Conservation (phyloP, 2,113 vertebrate genomes). For the Dromas ardeola region DNA sequence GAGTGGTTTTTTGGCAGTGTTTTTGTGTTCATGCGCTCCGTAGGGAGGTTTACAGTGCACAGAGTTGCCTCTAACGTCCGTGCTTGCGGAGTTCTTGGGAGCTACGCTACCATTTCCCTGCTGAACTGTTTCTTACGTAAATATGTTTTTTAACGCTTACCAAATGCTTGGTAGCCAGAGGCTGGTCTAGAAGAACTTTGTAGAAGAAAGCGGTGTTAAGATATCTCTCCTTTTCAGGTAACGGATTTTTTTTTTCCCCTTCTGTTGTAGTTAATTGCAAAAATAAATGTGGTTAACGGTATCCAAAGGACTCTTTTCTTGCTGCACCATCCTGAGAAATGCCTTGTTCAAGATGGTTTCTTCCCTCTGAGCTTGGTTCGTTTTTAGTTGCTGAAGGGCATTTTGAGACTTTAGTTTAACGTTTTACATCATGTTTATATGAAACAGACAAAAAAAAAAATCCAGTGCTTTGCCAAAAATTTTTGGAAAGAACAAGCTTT, state of each 20-base stretch:
- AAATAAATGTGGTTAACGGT: not conserved
- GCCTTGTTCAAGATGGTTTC: not conserved
- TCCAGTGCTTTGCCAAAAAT: not conserved
- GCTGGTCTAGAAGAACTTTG: not conserved
- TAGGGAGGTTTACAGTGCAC: not conserved
- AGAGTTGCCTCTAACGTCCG: not conserved
- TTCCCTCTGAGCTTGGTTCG: not conserved
- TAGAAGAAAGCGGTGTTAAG: not conserved
- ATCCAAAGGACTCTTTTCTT: not conserved
- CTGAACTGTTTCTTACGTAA: not conserved
- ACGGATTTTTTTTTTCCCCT: not conserved
- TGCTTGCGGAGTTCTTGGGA: not conserved
- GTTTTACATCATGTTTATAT: not conserved
- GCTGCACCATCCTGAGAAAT: not conserved
- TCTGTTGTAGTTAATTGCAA: not conserved
- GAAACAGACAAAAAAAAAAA: not conserved
- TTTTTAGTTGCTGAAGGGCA: conserved; percentile 8
- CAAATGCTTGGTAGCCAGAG: not conserved
- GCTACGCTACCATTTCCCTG: not conserved
- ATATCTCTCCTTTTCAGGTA: not conserved
- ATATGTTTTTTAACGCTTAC: not conserved
- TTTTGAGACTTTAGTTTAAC: conserved; percentile 13
- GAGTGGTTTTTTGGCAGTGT: not conserved
- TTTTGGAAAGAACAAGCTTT: conserved; percentile 9
- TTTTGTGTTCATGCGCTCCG: not conserved